These are phyloP conservation scores for Caenorhabditis elegans DNA, from an alignment of 1,140 invertebrate species.

Conservation along the genomic window WBcel235 BX284603.4:5698501-5699000, in stretches of 20 bases:
- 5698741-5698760: background rate
- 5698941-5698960: background rate
- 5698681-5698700: background rate
- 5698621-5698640: background rate
- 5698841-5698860: background rate
- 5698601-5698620: background rate
- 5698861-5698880: background rate
- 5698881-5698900: background rate
- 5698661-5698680: background rate
- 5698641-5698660: too few relatives aligned
- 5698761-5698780: background rate
- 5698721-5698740: slow-evolving; percentile 2
- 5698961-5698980: background rate
- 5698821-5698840: background rate
- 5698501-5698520: background rate
- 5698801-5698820: background rate
- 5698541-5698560: background rate
- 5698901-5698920: background rate
- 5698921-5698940: background rate
- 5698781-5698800: background rate
- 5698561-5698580: background rate
- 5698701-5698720: background rate
- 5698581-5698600: slow-evolving; percentile 23
- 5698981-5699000: too few relatives aligned
- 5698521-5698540: slow-evolving; percentile 17